phyloP scores from a whole-genome alignment of 2,797 vertebrate genomes.

The Mormyrus hasselquistii region DNA sequence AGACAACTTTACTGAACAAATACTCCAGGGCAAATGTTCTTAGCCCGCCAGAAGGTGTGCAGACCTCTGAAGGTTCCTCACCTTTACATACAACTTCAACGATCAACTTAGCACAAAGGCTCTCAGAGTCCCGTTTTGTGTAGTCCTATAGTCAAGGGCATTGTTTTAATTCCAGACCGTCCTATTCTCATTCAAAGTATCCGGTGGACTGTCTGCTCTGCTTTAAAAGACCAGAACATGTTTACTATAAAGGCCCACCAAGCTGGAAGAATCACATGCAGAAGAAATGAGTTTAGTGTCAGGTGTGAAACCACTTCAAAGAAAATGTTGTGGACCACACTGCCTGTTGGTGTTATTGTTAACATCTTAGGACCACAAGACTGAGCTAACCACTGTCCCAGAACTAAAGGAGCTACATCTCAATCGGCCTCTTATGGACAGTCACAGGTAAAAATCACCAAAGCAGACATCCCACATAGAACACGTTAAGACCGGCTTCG shows the following conservation, averaged over 20 bases:
- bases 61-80: not conserved
- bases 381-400: not conserved
- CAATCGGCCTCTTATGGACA: not conserved
- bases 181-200: not conserved
- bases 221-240: not conserved
- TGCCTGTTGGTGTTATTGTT: not conserved
- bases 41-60: not conserved
- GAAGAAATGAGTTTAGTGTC: not conserved
- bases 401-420: not conserved
- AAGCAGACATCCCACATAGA: not conserved
- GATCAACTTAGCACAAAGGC: not conserved
- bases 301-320: constrained; percentile 14
- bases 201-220: not conserved
- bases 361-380: not conserved
- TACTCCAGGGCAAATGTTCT: not conserved
- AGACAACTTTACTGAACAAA: not conserved
- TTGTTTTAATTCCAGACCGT: not conserved
- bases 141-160: not conserved
- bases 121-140: not conserved
- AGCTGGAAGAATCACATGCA: not conserved
- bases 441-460: not conserved
- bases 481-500: not conserved
- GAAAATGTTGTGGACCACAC: not conserved
- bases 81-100: not conserved
- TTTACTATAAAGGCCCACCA: not conserved